Base-by-base conservation (phyloP, 2,113 vertebrate species). In the Nibea albiflora region DNA sequence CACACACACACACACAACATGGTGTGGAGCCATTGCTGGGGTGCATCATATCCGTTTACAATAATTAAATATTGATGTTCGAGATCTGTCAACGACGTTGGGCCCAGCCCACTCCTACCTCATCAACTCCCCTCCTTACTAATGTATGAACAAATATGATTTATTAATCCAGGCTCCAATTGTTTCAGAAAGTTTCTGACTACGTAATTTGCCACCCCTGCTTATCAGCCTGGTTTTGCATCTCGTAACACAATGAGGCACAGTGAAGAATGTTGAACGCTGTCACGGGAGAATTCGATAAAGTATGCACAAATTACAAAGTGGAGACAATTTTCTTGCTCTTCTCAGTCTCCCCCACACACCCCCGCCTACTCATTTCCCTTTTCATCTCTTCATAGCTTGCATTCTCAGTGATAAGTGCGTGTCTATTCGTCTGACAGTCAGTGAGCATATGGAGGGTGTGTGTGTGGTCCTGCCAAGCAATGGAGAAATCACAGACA, bases 131-230 rank as follows among this genome's bases (percentile, higher is more conserved):
- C 73, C 81, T 88, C 65, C 81, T 95, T 81, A 94, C 87, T 94
- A 88, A 95, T 92, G 75, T 85, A 93, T 93, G 88, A 94, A 92
- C 83, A 92, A 92, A 94, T 90, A 91, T 93, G 79, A 93, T 93
- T 94, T 92, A 94, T 94, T 94, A 86, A 94, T 92, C 56, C 67
- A 74, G 72, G 86, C 81, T 84, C 71, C 69, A 80, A 87, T 89
- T 89, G 84, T 90, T 84, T 81, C 67, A 82, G 89, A 93, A 93
- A 90, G 85, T 92, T 92, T 92, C 70, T 83, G 80, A 86, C 79
- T 83, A 52, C 16, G 42, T 84, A 87, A 92, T 92, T 91, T 91
- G 81, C 83, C 90, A 81, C 62, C 64, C 81, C 73, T 91, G 91
- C 93, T 94, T 92, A 84, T 92, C 83, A 84, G 82, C 72, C 80